Base-by-base conservation (phyloP, 2,888 invertebrate species). In the Drosophila crucigera region DNA sequence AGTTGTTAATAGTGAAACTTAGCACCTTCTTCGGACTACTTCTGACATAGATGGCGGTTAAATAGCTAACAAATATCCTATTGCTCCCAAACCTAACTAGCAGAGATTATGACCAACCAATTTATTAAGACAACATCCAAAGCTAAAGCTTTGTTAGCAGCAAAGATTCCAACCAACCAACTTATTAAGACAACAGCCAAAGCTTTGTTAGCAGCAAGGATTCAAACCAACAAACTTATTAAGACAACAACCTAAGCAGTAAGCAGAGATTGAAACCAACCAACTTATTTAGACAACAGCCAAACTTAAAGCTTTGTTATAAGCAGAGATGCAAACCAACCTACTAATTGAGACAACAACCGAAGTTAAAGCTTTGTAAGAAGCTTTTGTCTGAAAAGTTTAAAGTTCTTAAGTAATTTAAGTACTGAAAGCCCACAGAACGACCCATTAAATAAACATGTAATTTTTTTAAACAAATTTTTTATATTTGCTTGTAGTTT, bases 391-490 rank as follows among this genome's bases (percentile, higher is more conserved):
- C 47, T 25, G 35, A 37, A 55, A 55, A 37, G 10, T 6, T 19
- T 14, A 5, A 4, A 55, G 1, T 11, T n/a, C 2, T 2, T 28
- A 55, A 28, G 9, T 3, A 39, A 25, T 11, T 37, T 4, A 6
- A 7, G 14, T 19, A 55, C 14, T 39, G 3, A n/a, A 25, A 30
- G 5, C 28, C n/a, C 7, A 4, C 3, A 19, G 4, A 16, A 16
- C 14, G 19, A 28, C 30, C 31, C 59, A 14, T n/a, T 10, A 31
- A 53, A 28, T 54, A 56, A 28, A 31, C 28, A n/a, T 67, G 54
- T 58, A 70, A 80, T 84, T 91, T 87, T 88, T 84, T 71, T 9
- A 79, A 91, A 86, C 91, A 90, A 91, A 92, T 84, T 87, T 65
- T 82, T 88, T 82, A 87, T 84, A 89, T 84, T 83, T 86, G 83